Evolutionary conservation across 53 echinoderm and acorn worm genomes (phyloP), one percentile per base, ranked within the genome.

Genomic region (Holothuria scabra): DNA sequence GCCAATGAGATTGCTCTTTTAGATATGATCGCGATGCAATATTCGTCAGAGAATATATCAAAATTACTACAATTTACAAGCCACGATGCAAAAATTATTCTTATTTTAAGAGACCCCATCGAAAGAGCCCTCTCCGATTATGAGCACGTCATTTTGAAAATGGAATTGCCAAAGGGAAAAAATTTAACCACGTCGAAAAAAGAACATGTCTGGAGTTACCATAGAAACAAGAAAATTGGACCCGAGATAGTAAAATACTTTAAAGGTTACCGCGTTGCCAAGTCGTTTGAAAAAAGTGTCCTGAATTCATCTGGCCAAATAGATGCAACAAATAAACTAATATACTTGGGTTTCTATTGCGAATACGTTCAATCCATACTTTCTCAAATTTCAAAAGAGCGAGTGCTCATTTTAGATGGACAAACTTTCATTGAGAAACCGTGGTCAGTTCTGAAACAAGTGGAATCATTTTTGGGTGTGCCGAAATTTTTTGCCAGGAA

Each of bases 71-170:
- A 81, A 37, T 37, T 22, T 59, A 21, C 26, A 35, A 32, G 20
- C 12, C 30, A 76, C n/a, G 25, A 76, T 46, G 10, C 29, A 1
- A 61, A 81, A 23, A 38, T 61, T 31, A 63, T 81, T 59, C 37
- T 81, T n/a, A 81, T 81, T 81, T 11, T 81, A 33, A 81, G 28
- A 33, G 81, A 81, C 19, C 81, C 81, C 11, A 19, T 22, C 19
- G 37, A 60, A 22, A 81, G 81, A 41, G 81, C 81, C 3, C 26
- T 81, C 21, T 81, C 81, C 16, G 81, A 81, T 28, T 81, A 81
- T 20, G 14, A 18, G 19, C 81, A 81, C 44, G 81, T 81, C 38
- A 32, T 34, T 16, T 6, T 55, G 26, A 76, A 76, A 29, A 76
- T 76, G 29, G 58, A 55, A 20, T 22, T 16, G 6, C 9, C 28